Evolutionary conservation across 2,888 invertebrate species (phyloP).

Genomic region (Tortrix viridana): DNA sequence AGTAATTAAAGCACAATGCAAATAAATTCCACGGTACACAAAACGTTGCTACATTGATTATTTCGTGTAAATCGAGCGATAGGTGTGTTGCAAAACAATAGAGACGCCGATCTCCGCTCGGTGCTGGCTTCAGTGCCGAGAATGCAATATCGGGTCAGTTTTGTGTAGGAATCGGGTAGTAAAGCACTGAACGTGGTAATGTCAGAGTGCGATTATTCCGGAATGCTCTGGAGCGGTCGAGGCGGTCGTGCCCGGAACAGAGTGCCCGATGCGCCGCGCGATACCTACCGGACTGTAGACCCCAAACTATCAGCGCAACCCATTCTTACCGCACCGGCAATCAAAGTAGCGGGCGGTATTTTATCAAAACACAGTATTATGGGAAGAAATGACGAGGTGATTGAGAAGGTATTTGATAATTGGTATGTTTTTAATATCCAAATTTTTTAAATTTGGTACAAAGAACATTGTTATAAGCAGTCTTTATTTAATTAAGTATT

Average conservation of each 20-base stretch:
- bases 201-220: slow-evolving; percentile 51
- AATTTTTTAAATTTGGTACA: too few species aligned
- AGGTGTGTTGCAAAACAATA: slow-evolving; percentile 57
- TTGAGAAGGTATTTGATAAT: slow-evolving; percentile 12
- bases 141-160: too few species aligned
- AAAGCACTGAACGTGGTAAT: slow-evolving; percentile 39
- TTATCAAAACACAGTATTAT: not conserved
- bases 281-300: slow-evolving; percentile 5
- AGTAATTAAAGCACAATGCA: slow-evolving; percentile 33
- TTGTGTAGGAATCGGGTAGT: too few species aligned
- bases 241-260: slow-evolving; percentile 49
- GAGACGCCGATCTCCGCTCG: slow-evolving; percentile 49
- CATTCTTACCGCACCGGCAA: slow-evolving; percentile 3
- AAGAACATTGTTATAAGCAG: too few species aligned
- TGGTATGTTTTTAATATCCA: not conserved
- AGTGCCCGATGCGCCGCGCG: slow-evolving; percentile 51
- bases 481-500: too few species aligned
- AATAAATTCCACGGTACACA: slow-evolving; percentile 31
- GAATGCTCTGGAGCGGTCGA: slow-evolving; percentile 56
- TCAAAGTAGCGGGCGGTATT: slow-evolving; percentile 7
- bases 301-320: slow-evolving; percentile 7
- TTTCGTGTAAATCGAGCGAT: slow-evolving; percentile 20
- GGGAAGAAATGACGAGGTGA: not conserved
- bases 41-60: slow-evolving; percentile 30
- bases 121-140: slow-evolving; percentile 38